A percentile compares a stretch with the other conserved stretches of the same genome.
Evolutionary conservation across 1,140 invertebrate genomes (phyloP).

Genomic region (Pachyrhynchus sulphureomaculatus): DNA sequence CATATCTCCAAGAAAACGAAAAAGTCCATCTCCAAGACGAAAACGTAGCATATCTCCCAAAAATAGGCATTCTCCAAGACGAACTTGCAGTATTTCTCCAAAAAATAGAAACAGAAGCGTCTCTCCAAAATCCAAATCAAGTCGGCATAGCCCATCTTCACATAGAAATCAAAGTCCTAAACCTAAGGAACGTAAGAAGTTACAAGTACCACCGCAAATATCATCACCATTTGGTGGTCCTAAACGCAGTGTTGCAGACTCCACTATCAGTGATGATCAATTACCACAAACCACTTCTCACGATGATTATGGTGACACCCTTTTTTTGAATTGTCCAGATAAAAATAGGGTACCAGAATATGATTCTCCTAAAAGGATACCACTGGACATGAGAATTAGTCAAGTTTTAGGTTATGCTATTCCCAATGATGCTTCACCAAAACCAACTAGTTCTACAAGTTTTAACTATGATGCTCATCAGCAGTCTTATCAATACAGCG

Average conservation of each 20-base stretch:
- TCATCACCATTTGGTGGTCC: conserved; percentile 46
- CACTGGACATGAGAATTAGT: conserved; percentile 47
- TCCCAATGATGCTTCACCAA: background rate
- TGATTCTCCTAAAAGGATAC: conserved; percentile 40
- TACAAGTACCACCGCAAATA: background rate
- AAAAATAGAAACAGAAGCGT: conserved; percentile 7
- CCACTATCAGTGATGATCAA: conserved; percentile 56
- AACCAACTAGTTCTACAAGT: background rate
- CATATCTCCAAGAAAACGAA: conserved; percentile 18
- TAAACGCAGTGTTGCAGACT: conserved; percentile 54
- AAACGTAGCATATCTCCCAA: conserved; percentile 1
- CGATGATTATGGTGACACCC: conserved; percentile 12
- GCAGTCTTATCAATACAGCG: background rate
- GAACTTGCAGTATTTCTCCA: conserved; percentile 15
- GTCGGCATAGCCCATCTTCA: background rate
- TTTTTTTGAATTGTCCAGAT: background rate
- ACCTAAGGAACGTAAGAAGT: background rate
- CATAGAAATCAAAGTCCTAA: background rate
- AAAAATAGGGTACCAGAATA: background rate
- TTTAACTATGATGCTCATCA: background rate
- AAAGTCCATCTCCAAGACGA: conserved; percentile 8
- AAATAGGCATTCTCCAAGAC: conserved; percentile 17
- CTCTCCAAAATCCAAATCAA: background rate
- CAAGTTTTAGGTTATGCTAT: conserved; percentile 40
- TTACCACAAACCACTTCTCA: conserved; percentile 32